These are phyloP conservation scores for Branchinecta sandiegonensis DNA, from an alignment of 2,888 invertebrate genomes.

Conservation along the genomic window DNA sequence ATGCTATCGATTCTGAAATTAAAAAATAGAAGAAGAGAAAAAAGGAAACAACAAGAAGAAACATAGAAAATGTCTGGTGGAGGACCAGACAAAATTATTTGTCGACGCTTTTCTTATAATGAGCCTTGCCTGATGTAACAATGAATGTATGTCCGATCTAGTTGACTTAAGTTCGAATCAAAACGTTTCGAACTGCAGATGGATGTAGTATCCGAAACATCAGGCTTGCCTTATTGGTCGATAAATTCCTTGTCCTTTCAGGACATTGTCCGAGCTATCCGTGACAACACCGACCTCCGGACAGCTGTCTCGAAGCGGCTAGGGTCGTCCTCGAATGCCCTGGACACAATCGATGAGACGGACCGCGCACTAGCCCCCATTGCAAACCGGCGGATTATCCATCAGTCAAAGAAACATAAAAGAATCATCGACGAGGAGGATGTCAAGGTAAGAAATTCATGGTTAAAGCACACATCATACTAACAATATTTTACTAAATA, in stretches of 20 bases:
- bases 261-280: slow-evolving; percentile 32
- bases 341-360: slow-evolving; percentile 13
- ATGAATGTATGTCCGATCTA: too few relatives aligned
- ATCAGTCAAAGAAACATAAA: slow-evolving; percentile 60
- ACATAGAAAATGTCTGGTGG: too few relatives aligned
- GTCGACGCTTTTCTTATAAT: too few relatives aligned
- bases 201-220: not conserved
- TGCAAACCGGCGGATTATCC: slow-evolving; percentile 40
- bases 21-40: too few relatives aligned
- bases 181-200: not conserved
- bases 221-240: not conserved
- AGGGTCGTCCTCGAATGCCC: slow-evolving; percentile 15
- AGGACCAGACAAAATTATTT: too few relatives aligned
- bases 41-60: too few relatives aligned
- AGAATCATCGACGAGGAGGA: slow-evolving; percentile 68
- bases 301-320: slow-evolving; percentile 43
- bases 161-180: not conserved
- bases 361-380: slow-evolving; percentile 25
- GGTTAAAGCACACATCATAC: too few relatives aligned
- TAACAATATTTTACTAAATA: too few relatives aligned
- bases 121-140: too few relatives aligned
- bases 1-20: too few relatives aligned
- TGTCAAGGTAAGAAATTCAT: slow-evolving; percentile 37
- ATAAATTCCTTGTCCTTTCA: slow-evolving; percentile 19
- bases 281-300: slow-evolving; percentile 45